Percentiles rank a stretch among this genome's conserved stretches.
These are phyloP conservation scores for Diglossa brunneiventris DNA, from an alignment of 2,113 vertebrate species.

Conservation along the genomic window DNA sequence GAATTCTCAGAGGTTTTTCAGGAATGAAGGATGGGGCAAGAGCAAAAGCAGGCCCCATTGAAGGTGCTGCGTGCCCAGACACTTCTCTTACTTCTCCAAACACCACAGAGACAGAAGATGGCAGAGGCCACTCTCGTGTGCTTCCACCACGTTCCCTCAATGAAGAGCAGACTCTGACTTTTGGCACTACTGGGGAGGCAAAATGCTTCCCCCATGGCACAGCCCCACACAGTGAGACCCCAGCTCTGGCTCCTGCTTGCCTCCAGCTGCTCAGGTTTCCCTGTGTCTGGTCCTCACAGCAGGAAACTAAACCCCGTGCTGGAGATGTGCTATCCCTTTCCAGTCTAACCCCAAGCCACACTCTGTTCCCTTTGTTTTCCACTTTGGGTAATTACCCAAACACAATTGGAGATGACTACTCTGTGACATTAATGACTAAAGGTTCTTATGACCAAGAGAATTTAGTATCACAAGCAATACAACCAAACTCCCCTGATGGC, in stretches of 20 bases:
- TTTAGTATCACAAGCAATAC: background rate
- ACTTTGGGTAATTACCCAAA: background rate
- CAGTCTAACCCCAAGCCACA: background rate
- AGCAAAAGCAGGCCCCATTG: background rate
- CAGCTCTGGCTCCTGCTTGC: background rate
- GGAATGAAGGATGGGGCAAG: background rate
- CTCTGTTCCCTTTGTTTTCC: background rate
- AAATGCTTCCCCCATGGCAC: background rate
- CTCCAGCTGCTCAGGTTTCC: background rate
- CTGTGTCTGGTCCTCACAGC: background rate
- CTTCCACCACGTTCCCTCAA: background rate
- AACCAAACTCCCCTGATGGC: background rate
- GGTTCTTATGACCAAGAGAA: background rate
- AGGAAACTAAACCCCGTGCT: background rate
- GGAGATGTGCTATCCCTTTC: accelerated
- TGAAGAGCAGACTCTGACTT: background rate
- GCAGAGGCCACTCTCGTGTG: accelerated
- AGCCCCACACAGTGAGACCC: background rate
- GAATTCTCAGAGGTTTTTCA: background rate
- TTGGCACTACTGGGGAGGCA: background rate
- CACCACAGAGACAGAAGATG: accelerated
- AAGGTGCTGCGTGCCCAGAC: background rate
- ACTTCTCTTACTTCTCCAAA: background rate
- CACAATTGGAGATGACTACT: background rate
- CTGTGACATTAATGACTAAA: background rate